Percentiles rank a stretch among this genome's conserved stretches.
Conservation (phyloP, 1,140 invertebrate genomes). For the Drosophila truncata region DNA sequence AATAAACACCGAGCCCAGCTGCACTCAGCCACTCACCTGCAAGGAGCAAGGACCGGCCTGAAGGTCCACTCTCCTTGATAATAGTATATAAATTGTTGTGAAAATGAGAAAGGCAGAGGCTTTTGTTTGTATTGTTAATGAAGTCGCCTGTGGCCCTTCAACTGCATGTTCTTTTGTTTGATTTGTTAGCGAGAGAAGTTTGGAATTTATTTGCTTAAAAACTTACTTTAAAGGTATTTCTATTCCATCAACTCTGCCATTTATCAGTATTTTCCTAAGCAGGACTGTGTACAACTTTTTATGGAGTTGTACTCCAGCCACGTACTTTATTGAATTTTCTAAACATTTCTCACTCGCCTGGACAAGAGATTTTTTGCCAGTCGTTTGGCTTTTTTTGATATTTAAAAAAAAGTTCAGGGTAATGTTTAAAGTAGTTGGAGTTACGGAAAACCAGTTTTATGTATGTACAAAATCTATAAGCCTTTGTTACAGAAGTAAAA, state of each 20-base stretch:
- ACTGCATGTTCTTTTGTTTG: conserved; percentile 32
- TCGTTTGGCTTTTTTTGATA: background rate
- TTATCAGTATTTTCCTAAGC: background rate
- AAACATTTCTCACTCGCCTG: conserved; percentile 13
- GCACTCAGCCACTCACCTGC: conserved; percentile 23
- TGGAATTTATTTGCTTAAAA: conserved; percentile 24
- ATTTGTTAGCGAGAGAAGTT: conserved; percentile 21
- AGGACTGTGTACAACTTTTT: conserved; percentile 17
- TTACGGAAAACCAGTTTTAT: background rate
- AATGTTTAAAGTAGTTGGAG: background rate
- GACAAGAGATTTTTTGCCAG: background rate
- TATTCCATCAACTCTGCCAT: background rate
- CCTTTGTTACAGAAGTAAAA: no score
- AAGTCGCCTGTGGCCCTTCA: conserved; percentile 32
- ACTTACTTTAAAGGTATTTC: no score
- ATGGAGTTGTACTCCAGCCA: conserved; percentile 16
- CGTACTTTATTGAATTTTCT: conserved; percentile 46
- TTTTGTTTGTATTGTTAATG: conserved; percentile 47
- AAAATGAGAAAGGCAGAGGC: conserved; percentile 32
- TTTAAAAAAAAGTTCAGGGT: background rate
- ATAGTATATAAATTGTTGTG: conserved; percentile 34
- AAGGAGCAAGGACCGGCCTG: conserved; percentile 1
- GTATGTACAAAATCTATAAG: no score
- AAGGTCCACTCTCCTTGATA: conserved; percentile 14
- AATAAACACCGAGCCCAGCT: conserved; percentile 13